Evolutionary conservation across 1,140 invertebrate genomes (phyloP).

Genomic region (Cotesia chilonis): DNA sequence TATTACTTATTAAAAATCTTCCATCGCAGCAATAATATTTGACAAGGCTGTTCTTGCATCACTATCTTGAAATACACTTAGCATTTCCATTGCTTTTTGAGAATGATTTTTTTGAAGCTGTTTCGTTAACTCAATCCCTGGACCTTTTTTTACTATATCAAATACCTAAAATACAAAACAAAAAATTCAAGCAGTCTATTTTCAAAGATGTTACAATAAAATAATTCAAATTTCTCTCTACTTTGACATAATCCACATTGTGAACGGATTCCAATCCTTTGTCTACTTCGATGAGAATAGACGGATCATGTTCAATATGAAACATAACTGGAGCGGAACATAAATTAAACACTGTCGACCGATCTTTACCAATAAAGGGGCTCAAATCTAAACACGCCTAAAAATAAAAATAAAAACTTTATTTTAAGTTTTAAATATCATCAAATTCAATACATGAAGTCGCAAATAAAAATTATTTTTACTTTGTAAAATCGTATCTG

Average conservation of each 20-base stretch:
- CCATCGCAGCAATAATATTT: slow-evolving; percentile 84
- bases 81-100: slow-evolving; percentile 75
- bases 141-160: slow-evolving; percentile 71
- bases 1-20: slow-evolving; percentile 64
- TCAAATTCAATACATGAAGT: too few relatives aligned
- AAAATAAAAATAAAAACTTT: slow-evolving; percentile 29
- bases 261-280: slow-evolving; percentile 75
- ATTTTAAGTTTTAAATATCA: too few relatives aligned
- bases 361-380: slow-evolving; percentile 71
- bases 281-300: slow-evolving; percentile 77
- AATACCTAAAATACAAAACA: slow-evolving; percentile 68
- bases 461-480: too few relatives aligned
- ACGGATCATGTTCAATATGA: slow-evolving; percentile 78
- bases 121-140: slow-evolving; percentile 78
- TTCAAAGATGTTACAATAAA: background rate
- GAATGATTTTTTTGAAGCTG: slow-evolving; percentile 81
- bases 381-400: slow-evolving; percentile 73
- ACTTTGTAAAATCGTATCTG: too few relatives aligned
- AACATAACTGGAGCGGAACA: slow-evolving; percentile 86
- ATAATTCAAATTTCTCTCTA: slow-evolving; percentile 38
- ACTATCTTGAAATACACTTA: slow-evolving; percentile 77
- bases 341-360: slow-evolving; percentile 71
- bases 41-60: slow-evolving; percentile 79
- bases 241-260: slow-evolving; percentile 79
- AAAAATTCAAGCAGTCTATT: slow-evolving; percentile 21